phyloP scores from a whole-genome alignment of 2,888 invertebrate species.

The Tenthredo scrophulariae region DNA sequence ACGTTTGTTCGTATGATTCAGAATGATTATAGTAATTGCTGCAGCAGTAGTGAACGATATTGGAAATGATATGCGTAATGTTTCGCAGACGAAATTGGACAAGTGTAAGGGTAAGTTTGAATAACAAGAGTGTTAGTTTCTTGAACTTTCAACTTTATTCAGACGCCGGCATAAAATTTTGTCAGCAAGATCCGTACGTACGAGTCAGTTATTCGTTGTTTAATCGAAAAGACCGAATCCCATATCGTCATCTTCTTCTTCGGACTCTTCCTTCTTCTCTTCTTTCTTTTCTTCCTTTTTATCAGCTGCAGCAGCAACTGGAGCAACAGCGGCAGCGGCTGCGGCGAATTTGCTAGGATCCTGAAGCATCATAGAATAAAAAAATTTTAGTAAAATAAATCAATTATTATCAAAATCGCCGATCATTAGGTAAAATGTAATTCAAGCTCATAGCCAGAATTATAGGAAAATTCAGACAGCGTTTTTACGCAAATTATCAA shows the following conservation, averaged over 20 bases:
- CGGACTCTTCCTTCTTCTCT: slow-evolving; percentile 85
- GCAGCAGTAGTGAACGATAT: not conserved
- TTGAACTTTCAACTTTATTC: slow-evolving; percentile 70
- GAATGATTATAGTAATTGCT: not conserved
- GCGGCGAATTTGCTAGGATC: slow-evolving; percentile 96
- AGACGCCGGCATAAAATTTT: slow-evolving; percentile 65
- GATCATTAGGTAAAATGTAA: not conserved
- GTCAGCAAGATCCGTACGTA: slow-evolving; percentile 59
- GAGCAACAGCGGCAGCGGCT: slow-evolving; percentile 83
- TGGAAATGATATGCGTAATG: not conserved
- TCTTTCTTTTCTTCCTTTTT: slow-evolving; percentile 90
- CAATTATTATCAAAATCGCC: not conserved
- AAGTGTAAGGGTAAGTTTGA: not conserved
- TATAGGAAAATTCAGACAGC: slow-evolving; percentile 68
- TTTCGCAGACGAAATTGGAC: not conserved
- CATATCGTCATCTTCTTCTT: slow-evolving; percentile 96
- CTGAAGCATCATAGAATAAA: slow-evolving; percentile 77
- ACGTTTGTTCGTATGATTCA: not conserved
- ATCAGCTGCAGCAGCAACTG: slow-evolving; percentile 82
- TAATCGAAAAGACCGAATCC: slow-evolving; percentile 97
- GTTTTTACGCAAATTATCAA: slow-evolving; percentile 65
- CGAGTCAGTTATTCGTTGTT: slow-evolving; percentile 64
- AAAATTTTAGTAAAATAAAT: not conserved
- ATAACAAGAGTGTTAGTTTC: not conserved
- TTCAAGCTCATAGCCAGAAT: not conserved